A percentile compares a stretch with the other conserved stretches of the same genome.
phyloP scores from a whole-genome alignment of 2,888 invertebrate species.

The Hirtodrosophila confusa region DNA sequence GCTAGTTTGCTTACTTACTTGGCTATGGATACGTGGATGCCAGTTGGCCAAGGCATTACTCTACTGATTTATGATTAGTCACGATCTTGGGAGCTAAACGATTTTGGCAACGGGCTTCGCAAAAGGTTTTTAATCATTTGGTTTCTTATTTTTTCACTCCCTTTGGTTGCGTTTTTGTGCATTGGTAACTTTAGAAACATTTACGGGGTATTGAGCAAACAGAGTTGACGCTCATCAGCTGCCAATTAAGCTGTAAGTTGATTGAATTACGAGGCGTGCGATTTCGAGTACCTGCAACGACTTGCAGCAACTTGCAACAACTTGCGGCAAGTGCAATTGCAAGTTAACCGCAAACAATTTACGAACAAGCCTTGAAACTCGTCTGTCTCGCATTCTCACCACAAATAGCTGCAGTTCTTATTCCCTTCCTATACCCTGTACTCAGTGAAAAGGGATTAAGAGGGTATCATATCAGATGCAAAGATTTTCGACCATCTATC shows the following conservation, averaged over 20 bases:
- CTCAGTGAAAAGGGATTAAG: too few relatives aligned
- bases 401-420: slow-evolving; percentile 5
- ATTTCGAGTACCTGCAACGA: slow-evolving; percentile 2
- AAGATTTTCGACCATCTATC: too few relatives aligned
- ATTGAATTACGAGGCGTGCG: slow-evolving; percentile 59
- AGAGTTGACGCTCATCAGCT: slow-evolving; percentile 48
- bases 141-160: background rate
- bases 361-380: slow-evolving; percentile 15
- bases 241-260: slow-evolving; percentile 65
- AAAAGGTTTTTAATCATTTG: slow-evolving; percentile 38
- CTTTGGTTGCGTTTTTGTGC: slow-evolving; percentile 9
- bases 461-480: too few relatives aligned
- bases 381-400: slow-evolving; percentile 1
- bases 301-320: too few relatives aligned
- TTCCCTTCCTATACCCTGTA: slow-evolving; percentile 1
- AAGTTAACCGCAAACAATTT: slow-evolving; percentile 27
- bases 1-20: slow-evolving; percentile 29
- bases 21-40: slow-evolving; percentile 27
- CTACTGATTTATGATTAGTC: slow-evolving; percentile 77
- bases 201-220: slow-evolving; percentile 23
- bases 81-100: slow-evolving; percentile 57
- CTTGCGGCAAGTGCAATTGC: slow-evolving; percentile 23
- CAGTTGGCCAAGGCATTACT: slow-evolving; percentile 24
- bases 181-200: too few relatives aligned
- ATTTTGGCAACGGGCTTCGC: slow-evolving; percentile 41